A percentile compares a stretch with the other conserved stretches of the same genome.
Conservation (phyloP, 2,888 invertebrate species). For the Apodemia zela region DNA sequence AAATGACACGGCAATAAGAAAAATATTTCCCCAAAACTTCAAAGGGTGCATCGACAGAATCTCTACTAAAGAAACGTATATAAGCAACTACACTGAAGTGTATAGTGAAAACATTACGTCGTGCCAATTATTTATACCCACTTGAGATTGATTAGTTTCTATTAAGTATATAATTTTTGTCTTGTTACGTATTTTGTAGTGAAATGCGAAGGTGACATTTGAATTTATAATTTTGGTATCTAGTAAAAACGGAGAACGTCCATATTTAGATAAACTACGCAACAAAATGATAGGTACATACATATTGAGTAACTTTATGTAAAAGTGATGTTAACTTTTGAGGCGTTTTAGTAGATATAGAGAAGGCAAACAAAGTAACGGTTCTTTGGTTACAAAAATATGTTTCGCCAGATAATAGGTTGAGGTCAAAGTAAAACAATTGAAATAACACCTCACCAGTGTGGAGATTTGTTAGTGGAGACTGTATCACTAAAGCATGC, state of each 20-base stretch:
- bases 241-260: not conserved
- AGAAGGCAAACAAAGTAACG: too few relatives aligned
- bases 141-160: slow-evolving; percentile 33
- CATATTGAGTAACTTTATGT: not conserved
- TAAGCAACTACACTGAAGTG: slow-evolving; percentile 56
- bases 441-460: too few relatives aligned
- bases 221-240: not conserved
- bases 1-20: slow-evolving; percentile 59
- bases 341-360: too few relatives aligned
- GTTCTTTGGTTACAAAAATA: too few relatives aligned
- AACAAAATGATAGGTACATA: not conserved
- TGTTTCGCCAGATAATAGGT: too few relatives aligned
- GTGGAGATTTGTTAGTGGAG: too few relatives aligned
- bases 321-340: too few relatives aligned
- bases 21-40: slow-evolving; percentile 76
- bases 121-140: slow-evolving; percentile 66
- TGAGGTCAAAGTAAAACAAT: too few relatives aligned
- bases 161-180: not conserved
- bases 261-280: not conserved
- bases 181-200: not conserved
- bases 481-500: too few relatives aligned
- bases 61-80: slow-evolving; percentile 55
- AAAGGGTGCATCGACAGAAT: slow-evolving; percentile 82
- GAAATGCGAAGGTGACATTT: not conserved
- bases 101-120: slow-evolving; percentile 70